Evolutionary conservation across 1,140 invertebrate species (phyloP), one percentile per base, ranked within the genome.

Genomic region (Hypsibius dujardini): DNA sequence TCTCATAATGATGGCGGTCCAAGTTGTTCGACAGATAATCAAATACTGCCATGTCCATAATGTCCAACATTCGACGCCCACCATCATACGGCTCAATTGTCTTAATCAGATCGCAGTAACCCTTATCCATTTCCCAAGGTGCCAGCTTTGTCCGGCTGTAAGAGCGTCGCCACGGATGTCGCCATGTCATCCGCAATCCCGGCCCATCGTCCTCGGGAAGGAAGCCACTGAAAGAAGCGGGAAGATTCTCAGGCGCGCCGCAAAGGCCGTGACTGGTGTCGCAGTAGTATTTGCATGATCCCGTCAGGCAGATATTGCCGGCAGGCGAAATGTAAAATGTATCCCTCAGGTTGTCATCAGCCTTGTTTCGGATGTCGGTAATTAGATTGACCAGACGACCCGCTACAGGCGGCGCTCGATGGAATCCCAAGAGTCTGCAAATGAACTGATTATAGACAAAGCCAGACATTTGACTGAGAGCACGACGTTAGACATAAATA

Each of bases 251-350:
- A 1, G 93, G 94, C 79, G 87, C 88, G 70, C 94, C 95, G 78
- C 95, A 98, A 74, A 98, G 89, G 47, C 95, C 94, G 78, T 98
- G 95, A 59, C 88, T 87, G 1, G 94, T 96, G 83, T 99, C 95
- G 81, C 95, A 99, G 81, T 98, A 98, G 81, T 98, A 98, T 59
- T 90, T 90, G 80, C 95, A 98, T 77, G 90, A 88, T 73, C n/a
- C 76, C 78, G 79, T 92, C 90, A 93, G 92, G 79, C 90, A 92
- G 77, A 92, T 84, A 81, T 93, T 92, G 76, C 89, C 88, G n/a
- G 89, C 89, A 1, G 90, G 90, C 2, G 56, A 47, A 50, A 92
- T 87, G 84, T 95, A 96, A 82, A 95, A 95, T 7, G 92, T 95
- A 80, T 91, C 92, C 71, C 91, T 82, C 72, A 95, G 85, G 77